phyloP scores from a whole-genome alignment of 2,797 vertebrate genomes.

The Antrozous pallidus region DNA sequence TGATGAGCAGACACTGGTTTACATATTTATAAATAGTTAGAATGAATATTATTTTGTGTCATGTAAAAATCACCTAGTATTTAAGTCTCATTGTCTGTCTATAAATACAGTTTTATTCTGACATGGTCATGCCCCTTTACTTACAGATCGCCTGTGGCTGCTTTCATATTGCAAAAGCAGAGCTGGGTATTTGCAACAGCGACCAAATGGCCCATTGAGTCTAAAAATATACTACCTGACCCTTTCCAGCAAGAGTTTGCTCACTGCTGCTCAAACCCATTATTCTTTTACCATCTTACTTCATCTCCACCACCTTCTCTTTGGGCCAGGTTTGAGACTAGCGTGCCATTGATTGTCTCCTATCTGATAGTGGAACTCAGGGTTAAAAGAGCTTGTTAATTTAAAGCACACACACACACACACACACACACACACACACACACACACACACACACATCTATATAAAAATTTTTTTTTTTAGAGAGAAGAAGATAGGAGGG shows the following conservation, averaged over 20 bases:
- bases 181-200: background rate
- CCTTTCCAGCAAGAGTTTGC: background rate
- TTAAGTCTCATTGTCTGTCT: background rate
- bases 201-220: background rate
- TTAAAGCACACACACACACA: no score
- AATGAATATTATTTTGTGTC: background rate
- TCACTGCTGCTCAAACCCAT: background rate
- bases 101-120: background rate
- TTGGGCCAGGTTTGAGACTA: background rate
- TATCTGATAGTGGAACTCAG: background rate
- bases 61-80: background rate
- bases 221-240: background rate
- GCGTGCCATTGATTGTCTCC: background rate
- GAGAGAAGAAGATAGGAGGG: background rate
- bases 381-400: slow-evolving; percentile 22
- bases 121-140: background rate
- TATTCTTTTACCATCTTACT: background rate
- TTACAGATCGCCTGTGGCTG: background rate
- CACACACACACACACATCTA: no score
- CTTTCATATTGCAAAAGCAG: background rate
- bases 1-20: background rate
- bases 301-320: background rate
- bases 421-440: no score
- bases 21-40: background rate
- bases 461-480: no score